phyloP scores from a whole-genome alignment of 2,113 vertebrate genomes.

The Ptilonorhynchus violaceus region DNA sequence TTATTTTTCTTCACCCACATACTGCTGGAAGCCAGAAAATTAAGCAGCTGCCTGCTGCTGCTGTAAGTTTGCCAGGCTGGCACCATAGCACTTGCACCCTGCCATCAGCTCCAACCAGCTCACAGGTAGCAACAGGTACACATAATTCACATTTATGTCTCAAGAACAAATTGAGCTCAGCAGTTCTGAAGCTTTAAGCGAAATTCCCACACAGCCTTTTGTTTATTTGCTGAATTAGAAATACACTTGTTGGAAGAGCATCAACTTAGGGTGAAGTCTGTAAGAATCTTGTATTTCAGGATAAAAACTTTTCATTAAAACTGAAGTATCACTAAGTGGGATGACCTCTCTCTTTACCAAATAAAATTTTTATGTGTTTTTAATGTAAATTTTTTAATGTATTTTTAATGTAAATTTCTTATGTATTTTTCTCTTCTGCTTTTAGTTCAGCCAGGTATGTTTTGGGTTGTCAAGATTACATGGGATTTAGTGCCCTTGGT shows the following conservation, averaged over 20 bases:
- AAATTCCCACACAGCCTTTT: neutral
- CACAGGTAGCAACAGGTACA: neutral
- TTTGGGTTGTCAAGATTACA: neutral
- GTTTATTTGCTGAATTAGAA: neutral
- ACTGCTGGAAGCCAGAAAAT: neutral
- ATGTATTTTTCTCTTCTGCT: neutral
- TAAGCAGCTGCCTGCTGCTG: neutral
- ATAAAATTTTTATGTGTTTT: neutral
- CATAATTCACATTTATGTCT: neutral
- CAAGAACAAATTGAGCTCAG: constrained; percentile 1
- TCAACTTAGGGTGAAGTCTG: neutral
- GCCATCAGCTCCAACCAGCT: neutral
- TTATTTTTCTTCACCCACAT: constrained; percentile 37
- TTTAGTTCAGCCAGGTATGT: neutral
- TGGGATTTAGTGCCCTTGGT: neutral
- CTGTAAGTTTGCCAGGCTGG: neutral
- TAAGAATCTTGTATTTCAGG: neutral
- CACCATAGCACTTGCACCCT: neutral
- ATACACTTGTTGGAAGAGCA: neutral
- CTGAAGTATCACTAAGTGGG: neutral
- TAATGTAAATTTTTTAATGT: neutral
- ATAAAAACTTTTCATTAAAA: neutral
- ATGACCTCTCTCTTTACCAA: neutral
- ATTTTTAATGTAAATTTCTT: neutral
- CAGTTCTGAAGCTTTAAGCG: neutral